These are phyloP conservation scores for Eulithis prunata DNA, from an alignment of 2,888 invertebrate genomes.

Conservation along the genomic window DNA sequence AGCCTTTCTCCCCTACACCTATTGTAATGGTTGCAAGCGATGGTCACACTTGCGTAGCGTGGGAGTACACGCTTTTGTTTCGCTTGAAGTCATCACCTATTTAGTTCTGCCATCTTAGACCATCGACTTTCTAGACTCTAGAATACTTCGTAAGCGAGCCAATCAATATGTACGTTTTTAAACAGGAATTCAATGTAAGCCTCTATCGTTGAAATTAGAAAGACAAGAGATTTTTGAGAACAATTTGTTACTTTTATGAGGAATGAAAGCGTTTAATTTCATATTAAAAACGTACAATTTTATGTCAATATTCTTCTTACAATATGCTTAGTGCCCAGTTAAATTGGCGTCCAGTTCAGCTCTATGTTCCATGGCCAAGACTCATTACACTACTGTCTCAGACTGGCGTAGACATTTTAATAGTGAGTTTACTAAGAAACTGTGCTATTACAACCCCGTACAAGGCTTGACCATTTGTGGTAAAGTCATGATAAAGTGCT, in stretches of 20 bases:
- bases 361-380: neutral
- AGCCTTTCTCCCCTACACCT: too few species aligned
- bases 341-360: conserved; percentile 10
- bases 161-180: neutral
- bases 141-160: neutral
- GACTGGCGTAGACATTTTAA: conserved; percentile 25
- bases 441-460: conserved; percentile 25
- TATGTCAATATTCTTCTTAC: too few species aligned
- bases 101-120: conserved; percentile 26
- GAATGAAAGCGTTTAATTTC: too few species aligned
- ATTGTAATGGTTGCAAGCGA: conserved; percentile 35
- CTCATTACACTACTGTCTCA: conserved; percentile 14
- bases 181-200: too few species aligned
- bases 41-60: conserved; percentile 64
- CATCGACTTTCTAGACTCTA: conserved; percentile 8
- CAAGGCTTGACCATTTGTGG: conserved; percentile 31
- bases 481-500: conserved; percentile 30
- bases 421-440: conserved; percentile 28
- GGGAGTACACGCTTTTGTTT: conserved; percentile 55
- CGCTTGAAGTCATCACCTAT: conserved; percentile 39
- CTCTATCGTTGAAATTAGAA: too few species aligned
- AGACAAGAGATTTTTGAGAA: too few species aligned
- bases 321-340: neutral
- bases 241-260: too few species aligned
- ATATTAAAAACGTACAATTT: too few species aligned